These are phyloP conservation scores for Hippocampus kuda DNA, from an alignment of 2,797 vertebrate species.

Conservation along the genomic window DNA sequence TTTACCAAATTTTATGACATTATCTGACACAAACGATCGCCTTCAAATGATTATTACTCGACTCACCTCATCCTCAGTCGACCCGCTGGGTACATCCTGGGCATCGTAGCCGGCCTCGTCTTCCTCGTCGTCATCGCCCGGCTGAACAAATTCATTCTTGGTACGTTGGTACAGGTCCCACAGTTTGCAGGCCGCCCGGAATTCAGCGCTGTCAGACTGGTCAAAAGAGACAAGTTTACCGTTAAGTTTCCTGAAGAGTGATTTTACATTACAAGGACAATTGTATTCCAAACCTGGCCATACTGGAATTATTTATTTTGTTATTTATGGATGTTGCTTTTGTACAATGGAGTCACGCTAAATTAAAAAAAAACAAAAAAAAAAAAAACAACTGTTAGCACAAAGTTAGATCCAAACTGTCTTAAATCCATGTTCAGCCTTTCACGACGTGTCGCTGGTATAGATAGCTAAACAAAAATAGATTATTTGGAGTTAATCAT, in stretches of 20 bases:
- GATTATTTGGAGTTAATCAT: too few species aligned
- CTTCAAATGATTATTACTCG: background rate
- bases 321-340: too few species aligned
- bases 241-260: background rate
- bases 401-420: too few species aligned
- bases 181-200: slow-evolving; percentile 91
- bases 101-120: slow-evolving; percentile 84
- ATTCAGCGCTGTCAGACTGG: slow-evolving; percentile 87
- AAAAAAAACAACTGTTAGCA: too few species aligned
- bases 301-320: background rate
- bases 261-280: too few species aligned
- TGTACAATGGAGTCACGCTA: too few species aligned
- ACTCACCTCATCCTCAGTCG: slow-evolving; percentile 78
- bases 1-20: too few species aligned
- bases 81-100: slow-evolving; percentile 75
- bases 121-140: slow-evolving; percentile 88
- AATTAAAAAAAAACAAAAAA: too few species aligned
- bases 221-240: slow-evolving; percentile 12
- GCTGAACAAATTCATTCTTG: slow-evolving; percentile 96
- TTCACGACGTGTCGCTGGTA: too few species aligned
- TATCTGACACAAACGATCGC: too few species aligned
- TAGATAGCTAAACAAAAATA: too few species aligned
- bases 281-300: background rate
- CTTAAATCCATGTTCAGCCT: too few species aligned
- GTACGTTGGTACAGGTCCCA: slow-evolving; percentile 97